Evolutionary conservation across 1,140 invertebrate genomes (phyloP).

Genomic region (Lamellibrachia luymesi): DNA sequence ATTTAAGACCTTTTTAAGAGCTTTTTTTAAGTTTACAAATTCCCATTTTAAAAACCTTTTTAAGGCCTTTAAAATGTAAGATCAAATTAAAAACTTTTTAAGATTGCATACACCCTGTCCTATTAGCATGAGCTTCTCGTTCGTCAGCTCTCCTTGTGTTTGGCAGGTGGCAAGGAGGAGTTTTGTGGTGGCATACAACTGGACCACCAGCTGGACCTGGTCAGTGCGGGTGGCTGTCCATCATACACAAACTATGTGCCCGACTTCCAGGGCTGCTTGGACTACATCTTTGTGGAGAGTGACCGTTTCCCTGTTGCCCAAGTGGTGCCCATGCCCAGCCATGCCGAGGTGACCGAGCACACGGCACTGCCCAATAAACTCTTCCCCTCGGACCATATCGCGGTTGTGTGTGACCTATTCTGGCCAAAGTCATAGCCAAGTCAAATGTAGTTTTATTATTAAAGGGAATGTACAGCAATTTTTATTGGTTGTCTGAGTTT

Average conservation of each 20-base stretch:
- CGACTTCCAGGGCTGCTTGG: slow-evolving; percentile 81
- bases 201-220: slow-evolving; percentile 44
- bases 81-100: too few relatives aligned
- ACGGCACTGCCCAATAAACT: slow-evolving; percentile 79
- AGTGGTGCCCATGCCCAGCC: slow-evolving; percentile 75
- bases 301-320: slow-evolving; percentile 66
- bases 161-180: slow-evolving; percentile 38
- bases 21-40: too few relatives aligned
- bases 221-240: slow-evolving; percentile 57
- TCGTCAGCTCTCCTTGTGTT: neutral
- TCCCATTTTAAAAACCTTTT: too few relatives aligned
- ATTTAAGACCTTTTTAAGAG: too few relatives aligned
- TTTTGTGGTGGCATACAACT: slow-evolving; percentile 36
- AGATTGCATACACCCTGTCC: too few relatives aligned
- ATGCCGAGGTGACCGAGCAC: slow-evolving; percentile 71
- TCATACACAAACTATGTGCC: slow-evolving; percentile 82
- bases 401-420: slow-evolving; percentile 77
- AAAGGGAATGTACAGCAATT: too few relatives aligned
- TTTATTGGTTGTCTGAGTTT: too few relatives aligned
- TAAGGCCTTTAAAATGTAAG: too few relatives aligned
- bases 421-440: slow-evolving; percentile 53
- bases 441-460: neutral
- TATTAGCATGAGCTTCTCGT: too few relatives aligned
- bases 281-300: slow-evolving; percentile 82
- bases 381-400: slow-evolving; percentile 90